Evolutionary conservation across 2,797 vertebrate species (phyloP).

Genomic region (Cynopterus sphinx): DNA sequence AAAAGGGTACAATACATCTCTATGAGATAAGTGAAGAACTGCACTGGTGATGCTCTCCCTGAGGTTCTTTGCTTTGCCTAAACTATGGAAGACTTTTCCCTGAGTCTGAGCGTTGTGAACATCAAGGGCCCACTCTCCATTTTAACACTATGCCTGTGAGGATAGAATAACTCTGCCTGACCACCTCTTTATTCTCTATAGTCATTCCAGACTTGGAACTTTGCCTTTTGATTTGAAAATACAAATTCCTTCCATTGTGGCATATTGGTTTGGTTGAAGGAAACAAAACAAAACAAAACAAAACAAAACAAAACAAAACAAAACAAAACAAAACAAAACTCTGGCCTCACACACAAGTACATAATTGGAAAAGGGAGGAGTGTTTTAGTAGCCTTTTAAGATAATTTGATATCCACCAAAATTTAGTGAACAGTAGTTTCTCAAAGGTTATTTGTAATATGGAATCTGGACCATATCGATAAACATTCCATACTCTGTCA

Average conservation of each 20-base stretch:
- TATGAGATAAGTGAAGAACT: neutral
- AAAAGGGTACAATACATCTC: neutral
- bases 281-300: neutral
- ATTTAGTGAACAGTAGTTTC: neutral
- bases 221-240: neutral
- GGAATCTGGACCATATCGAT: neutral
- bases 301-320: neutral
- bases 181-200: neutral
- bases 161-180: neutral
- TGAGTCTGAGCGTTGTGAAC: neutral
- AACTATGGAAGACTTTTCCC: neutral
- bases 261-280: neutral
- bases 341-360: neutral
- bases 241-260: neutral
- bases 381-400: neutral
- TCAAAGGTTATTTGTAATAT: neutral
- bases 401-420: neutral
- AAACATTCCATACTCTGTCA: neutral
- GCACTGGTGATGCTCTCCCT: neutral
- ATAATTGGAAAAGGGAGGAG: neutral
- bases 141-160: neutral
- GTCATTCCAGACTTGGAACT: neutral
- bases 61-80: neutral
- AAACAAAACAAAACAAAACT: neutral
- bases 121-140: neutral